These are phyloP conservation scores for Andricus grossulariae DNA, from an alignment of 1,140 invertebrate genomes.

Conservation along the genomic window DNA sequence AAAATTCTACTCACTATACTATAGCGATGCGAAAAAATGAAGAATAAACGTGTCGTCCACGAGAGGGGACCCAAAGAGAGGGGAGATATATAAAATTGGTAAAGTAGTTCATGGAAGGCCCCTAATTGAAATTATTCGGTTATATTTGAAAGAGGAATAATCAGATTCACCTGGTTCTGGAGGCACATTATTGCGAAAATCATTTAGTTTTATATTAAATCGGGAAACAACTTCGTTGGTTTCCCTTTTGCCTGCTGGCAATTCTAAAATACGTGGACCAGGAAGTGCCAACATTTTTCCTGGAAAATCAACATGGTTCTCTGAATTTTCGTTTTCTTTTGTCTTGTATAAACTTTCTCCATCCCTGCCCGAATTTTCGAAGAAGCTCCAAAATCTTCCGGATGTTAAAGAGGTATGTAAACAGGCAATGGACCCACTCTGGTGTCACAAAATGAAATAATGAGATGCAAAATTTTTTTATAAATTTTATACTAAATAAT, in stretches of 20 bases:
- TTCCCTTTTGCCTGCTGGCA: background rate
- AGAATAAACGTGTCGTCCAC: too few species aligned
- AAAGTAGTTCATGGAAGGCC: too few species aligned
- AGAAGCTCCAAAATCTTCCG: conserved; percentile 43
- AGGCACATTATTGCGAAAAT: background rate
- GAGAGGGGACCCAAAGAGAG: too few species aligned
- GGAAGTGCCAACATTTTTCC: background rate
- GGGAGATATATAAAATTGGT: too few species aligned
- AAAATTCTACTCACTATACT: too few species aligned
- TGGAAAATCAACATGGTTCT: background rate
- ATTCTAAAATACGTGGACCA: background rate
- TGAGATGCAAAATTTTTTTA: too few species aligned
- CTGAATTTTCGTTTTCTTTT: conserved; percentile 5
- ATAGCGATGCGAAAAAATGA: too few species aligned
- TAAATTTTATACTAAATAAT: too few species aligned
- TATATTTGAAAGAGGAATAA: too few species aligned
- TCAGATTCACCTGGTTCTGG: background rate
- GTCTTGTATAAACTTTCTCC: conserved; percentile 18
- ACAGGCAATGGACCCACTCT: conserved; percentile 1
- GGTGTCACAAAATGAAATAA: background rate
- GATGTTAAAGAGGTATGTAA: background rate
- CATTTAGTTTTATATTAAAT: background rate
- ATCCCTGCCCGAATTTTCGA: conserved; percentile 37
- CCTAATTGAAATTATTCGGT: too few species aligned
- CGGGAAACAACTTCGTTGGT: background rate